phyloP scores from a whole-genome alignment of 2,113 vertebrate species.

The Diadophis punctatus region DNA sequence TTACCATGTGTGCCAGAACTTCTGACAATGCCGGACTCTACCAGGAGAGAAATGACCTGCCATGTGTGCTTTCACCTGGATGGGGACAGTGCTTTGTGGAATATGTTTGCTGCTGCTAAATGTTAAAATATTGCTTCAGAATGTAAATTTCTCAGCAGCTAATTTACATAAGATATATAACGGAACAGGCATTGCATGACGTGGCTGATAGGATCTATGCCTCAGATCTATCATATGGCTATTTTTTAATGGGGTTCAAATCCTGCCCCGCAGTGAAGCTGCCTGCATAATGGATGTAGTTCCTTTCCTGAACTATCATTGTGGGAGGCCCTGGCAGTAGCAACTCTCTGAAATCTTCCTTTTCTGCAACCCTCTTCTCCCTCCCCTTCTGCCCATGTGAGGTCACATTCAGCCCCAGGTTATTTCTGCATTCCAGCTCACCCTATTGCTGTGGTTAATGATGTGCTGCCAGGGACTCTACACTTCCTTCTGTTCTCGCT shows the following conservation, averaged over 20 bases:
- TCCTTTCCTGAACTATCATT: not conserved
- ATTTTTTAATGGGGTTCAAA: not conserved
- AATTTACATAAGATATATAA: not conserved
- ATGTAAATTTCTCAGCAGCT: not conserved
- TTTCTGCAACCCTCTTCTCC: not conserved
- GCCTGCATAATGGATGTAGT: not conserved
- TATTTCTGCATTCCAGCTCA: not conserved
- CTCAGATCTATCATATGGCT: not conserved
- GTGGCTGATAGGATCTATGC: not conserved
- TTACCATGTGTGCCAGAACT: conserved; percentile 44
- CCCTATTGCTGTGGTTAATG: not conserved
- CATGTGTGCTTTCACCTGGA: conserved; percentile 43
- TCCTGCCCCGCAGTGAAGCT: not conserved
- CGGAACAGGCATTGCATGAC: too few species aligned
- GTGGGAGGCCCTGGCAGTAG: not conserved
- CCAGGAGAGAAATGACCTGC: conserved; percentile 26
- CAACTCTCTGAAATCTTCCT: not conserved
- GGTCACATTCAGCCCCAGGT: not conserved
- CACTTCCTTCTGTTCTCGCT: not conserved
- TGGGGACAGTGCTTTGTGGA: conserved; percentile 34
- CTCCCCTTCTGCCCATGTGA: not conserved
- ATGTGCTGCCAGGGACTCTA: not conserved
- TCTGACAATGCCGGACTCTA: not conserved
- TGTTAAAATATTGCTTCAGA: not conserved
- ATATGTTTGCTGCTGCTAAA: conserved; percentile 18